Evolutionary conservation across 2,888 invertebrate genomes (phyloP), one percentile per base, ranked within the genome.

Genomic region (Iselma pallidipennis): DNA sequence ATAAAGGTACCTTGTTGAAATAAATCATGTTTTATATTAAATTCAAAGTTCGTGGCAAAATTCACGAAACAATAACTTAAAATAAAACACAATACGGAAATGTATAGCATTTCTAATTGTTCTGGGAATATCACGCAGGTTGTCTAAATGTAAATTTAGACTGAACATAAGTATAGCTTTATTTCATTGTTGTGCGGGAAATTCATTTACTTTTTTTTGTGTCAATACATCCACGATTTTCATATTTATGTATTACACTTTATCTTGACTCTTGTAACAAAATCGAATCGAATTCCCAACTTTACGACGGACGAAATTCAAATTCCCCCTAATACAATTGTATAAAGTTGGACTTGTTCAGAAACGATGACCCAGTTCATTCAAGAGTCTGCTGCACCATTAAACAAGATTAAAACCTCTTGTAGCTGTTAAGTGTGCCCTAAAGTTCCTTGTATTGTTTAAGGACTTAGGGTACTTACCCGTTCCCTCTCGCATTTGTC

Each of bases 381-480:
- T 66, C 52, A 60, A 68, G 65, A 69, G 69, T 57, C 65, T 69
- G 63, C 66, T 69, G 73, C 72, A 68, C 73, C 72, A 74, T 76
- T 74, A 76, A 73, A 73, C 73, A 73, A 72, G 74, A 74, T 76
- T 74, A 76, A 74, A 73, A 74, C 71, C 74, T 69, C 73, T 72
- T 66, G 67, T 69, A 69, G 60, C 49, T 63, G 61, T 67, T 69
- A 70, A 71, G 69, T 66, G 66, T 66, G 67, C 66, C 69, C 69
- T 67, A 48, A 63, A 63, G 54, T 63, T 60, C 25, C 42, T 7
- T 56, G 52, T 28, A 63, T 45, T 53, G 63, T 63, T 57, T 54
- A 49, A 63, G 48, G 33, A 63, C 49, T 49, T 57, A n/a, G 25
- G 26, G 52, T 54, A 54, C 51, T 28, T 23, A 10, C 50, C 14